Base-by-base conservation (phyloP, 1,140 invertebrate genomes). In the Drosophila burlai region DNA sequence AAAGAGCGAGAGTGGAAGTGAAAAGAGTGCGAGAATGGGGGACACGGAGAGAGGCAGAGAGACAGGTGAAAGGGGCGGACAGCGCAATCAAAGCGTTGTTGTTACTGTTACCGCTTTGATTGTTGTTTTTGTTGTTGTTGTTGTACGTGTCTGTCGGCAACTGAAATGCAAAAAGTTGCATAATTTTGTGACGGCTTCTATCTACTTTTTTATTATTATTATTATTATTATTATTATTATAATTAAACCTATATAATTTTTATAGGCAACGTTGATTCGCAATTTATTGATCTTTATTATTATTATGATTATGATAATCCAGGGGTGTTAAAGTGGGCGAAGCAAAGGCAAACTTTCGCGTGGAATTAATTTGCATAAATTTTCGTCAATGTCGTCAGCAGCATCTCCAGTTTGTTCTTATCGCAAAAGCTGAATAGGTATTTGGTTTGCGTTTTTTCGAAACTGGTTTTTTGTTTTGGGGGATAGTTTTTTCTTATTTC, bases 51-150 rank as follows among this genome's bases (percentile, higher is more conserved):
- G 76, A 40, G 71, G 58, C 46, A 72, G 60, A 60, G 46, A 65
- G 46, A 80, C 77, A 85, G 82, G 82, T 85, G 82, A 85, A 85
- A 84, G 82, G 81, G 81, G 82, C 77, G 82, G 68, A 74, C 62
- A 74, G 52, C 50, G 43, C 57, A 60, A 65, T 59, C 36, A 57
- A 42, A 60, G 54, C 9, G 34, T 40, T 31, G 31, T 54, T 63
- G 24, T 45, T 31, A 31, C 43, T 55, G 16, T 55, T 18, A 16
- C 29, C 40, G 9, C 31, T 29, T 26, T 34, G 47, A 31, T 26
- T 49, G 24, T 24, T 47, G 15, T 24, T 69, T 40, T 50, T 46
- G 40, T 26, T 49, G 24, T 24, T 47, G 15, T 24, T 69, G 45
- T 50, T 46, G 40, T 47, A 55, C 52, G 47, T 72, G 59, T 50